These are phyloP conservation scores for Lobophora halterata DNA, from an alignment of 2,888 invertebrate species.

Conservation along the genomic window DNA sequence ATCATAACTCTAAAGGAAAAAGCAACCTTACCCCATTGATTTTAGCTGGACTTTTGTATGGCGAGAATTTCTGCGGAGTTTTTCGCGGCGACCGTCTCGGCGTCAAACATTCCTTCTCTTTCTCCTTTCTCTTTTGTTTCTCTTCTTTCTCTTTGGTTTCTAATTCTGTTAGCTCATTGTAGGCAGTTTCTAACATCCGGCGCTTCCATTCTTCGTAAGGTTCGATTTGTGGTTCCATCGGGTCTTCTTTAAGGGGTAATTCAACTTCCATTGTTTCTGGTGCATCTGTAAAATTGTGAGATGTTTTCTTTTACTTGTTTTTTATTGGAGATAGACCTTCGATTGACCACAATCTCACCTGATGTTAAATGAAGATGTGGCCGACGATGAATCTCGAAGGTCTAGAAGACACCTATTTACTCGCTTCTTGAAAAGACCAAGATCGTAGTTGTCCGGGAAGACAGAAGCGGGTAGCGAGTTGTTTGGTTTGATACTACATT, in stretches of 20 bases:
- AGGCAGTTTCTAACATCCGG: constrained; percentile 77
- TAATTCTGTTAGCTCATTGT: constrained; percentile 49
- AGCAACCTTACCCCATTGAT: constrained; percentile 52
- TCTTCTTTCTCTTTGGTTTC: constrained; percentile 27
- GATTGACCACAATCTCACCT: too few relatives aligned
- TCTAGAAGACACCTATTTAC: too few relatives aligned
- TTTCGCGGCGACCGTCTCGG: constrained; percentile 60
- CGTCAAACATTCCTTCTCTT: constrained; percentile 25
- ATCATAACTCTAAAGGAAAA: constrained; percentile 52
- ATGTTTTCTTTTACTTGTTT: too few relatives aligned
- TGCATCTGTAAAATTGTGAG: constrained; percentile 38
- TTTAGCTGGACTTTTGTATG: constrained; percentile 52
- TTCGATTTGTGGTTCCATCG: constrained; percentile 60
- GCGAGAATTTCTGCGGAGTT: constrained; percentile 57
- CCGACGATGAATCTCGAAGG: too few relatives aligned
- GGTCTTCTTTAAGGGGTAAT: constrained; percentile 31
- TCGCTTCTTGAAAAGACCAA: too few relatives aligned
- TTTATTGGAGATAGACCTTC: too few relatives aligned
- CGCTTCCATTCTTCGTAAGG: constrained; percentile 83
- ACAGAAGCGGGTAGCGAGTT: too few relatives aligned
- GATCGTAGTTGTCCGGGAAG: too few relatives aligned
- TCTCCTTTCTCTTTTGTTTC: constrained; percentile 2
- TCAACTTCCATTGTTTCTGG: constrained; percentile 52
- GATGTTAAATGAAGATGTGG: too few relatives aligned
- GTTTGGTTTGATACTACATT: too few relatives aligned